Percentiles rank a stretch among this genome's conserved stretches.
Evolutionary conservation across 2,113 vertebrate genomes (phyloP).

Genomic region (Melierax canorus): DNA sequence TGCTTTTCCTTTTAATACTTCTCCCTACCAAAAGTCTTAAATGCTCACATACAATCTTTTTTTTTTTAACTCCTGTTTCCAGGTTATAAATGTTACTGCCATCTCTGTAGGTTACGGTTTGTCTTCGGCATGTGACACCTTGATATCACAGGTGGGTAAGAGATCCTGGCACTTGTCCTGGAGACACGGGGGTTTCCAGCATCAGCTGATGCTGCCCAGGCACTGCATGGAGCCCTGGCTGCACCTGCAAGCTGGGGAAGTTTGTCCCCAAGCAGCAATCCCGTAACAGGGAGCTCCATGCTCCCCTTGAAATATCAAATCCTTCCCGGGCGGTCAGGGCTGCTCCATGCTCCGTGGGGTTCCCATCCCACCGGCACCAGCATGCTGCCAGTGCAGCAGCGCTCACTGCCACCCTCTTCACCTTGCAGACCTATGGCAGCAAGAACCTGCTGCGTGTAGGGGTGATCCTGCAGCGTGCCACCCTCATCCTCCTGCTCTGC

Average conservation of each 20-base stretch:
- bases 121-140: conserved; percentile 71
- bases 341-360: accelerated
- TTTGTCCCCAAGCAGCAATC: neutral
- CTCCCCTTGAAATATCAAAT: neutral
- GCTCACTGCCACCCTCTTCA: neutral
- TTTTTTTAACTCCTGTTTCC: neutral
- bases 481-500: conserved; percentile 83
- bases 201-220: neutral
- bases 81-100: conserved; percentile 75
- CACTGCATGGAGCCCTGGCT: neutral
- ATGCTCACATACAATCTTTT: neutral
- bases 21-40: neutral
- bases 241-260: neutral
- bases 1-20: neutral
- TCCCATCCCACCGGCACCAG: neutral
- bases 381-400: neutral
- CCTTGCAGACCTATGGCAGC: conserved; percentile 81
- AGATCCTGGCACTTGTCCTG: neutral
- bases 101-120: conserved; percentile 69
- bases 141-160: conserved; percentile 75
- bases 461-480: conserved; percentile 79
- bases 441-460: conserved; percentile 85
- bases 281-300: accelerated
- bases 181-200: neutral
- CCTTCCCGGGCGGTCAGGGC: neutral